Conservation (phyloP, 2,888 invertebrate species). For the Nymphalis polychloros region DNA sequence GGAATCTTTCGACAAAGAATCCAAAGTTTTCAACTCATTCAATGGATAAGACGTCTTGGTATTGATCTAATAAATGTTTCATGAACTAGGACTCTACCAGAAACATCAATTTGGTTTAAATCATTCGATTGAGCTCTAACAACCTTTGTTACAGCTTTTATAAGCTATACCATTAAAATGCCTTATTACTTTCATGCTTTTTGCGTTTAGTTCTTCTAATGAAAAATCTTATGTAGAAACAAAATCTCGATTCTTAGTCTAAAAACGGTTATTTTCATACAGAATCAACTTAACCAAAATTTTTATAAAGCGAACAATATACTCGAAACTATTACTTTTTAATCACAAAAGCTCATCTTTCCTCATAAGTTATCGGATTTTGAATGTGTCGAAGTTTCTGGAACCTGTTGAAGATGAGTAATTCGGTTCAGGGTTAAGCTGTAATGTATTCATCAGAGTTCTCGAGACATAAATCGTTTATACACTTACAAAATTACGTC, state of each 20-base stretch:
- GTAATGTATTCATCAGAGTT: constrained; percentile 19
- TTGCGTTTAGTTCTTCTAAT: no score
- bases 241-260: no score
- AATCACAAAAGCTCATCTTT: neutral
- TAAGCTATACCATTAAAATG: no score
- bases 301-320: neutral
- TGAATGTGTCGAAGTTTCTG: constrained; percentile 1
- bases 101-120: no score
- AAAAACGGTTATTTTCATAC: no score
- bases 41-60: neutral
- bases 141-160: no score
- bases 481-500: constrained; percentile 10
- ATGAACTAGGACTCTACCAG: neutral
- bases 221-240: no score
- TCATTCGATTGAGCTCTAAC: no score
- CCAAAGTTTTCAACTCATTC: neutral
- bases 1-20: neutral
- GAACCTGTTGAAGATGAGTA: constrained; percentile 20
- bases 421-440: constrained; percentile 24
- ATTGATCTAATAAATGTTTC: constrained; percentile 10
- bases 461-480: constrained; percentile 5
- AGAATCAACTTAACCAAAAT: neutral
- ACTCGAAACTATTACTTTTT: neutral
- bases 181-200: no score
- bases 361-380: neutral